phyloP scores from a whole-genome alignment of 2,888 invertebrate species.

The Andrena flavipes region DNA sequence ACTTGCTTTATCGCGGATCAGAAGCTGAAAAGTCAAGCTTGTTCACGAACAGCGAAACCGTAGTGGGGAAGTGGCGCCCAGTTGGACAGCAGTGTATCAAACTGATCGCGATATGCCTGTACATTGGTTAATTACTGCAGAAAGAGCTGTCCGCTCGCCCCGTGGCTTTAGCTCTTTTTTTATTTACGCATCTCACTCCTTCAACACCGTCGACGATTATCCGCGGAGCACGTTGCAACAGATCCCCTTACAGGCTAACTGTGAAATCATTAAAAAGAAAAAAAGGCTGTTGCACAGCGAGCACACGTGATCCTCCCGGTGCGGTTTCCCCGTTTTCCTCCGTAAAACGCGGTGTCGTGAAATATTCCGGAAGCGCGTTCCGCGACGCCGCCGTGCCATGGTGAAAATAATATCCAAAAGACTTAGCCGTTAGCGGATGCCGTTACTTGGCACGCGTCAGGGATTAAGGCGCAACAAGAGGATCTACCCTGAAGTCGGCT shows the following conservation, averaged over 20 bases:
- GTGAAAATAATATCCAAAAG: conserved; percentile 11
- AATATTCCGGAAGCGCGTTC: too few species aligned
- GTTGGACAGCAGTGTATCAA: conserved; percentile 59
- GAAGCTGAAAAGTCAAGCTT: conserved; percentile 69
- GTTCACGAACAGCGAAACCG: conserved; percentile 56
- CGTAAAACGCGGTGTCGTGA: too few species aligned
- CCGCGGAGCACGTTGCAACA: too few species aligned
- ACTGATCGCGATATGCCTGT: conserved; percentile 46
- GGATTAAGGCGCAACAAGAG: conserved; percentile 52
- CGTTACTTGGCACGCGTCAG: conserved; percentile 53
- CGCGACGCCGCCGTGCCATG: too few species aligned
- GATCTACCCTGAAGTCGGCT: conserved; percentile 50
- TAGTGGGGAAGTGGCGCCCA: conserved; percentile 48
- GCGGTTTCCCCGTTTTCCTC: too few species aligned
- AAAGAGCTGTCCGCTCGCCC: background rate
- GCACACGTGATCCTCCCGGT: too few species aligned
- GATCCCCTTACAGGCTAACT: too few species aligned
- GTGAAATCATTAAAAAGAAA: too few species aligned
- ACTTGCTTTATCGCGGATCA: conserved; percentile 68
- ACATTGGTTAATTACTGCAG: conserved; percentile 32
- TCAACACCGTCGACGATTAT: too few species aligned
- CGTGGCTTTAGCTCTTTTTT: background rate
- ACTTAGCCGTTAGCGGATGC: conserved; percentile 29
- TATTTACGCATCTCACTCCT: background rate
- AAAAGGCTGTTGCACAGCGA: too few species aligned